Conservation (phyloP, 1,140 invertebrate species). For the Phortica variegata region DNA sequence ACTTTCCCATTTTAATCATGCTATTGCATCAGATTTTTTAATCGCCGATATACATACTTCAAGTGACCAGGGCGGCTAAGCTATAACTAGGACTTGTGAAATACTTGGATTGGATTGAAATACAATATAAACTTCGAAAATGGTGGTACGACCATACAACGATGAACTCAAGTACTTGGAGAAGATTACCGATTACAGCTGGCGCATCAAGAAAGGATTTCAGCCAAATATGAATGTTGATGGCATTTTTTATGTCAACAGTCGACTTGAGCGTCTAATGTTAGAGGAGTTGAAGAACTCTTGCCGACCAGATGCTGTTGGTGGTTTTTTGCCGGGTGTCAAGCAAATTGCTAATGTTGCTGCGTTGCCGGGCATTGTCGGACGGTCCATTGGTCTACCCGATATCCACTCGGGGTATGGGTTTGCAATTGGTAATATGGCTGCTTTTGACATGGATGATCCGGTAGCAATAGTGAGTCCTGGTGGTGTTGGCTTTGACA, state of each 20-base stretch:
- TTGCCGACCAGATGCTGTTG: constrained; percentile 82
- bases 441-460: constrained; percentile 96
- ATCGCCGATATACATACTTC: too few relatives aligned
- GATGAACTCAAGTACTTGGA: constrained; percentile 94
- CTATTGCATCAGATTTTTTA: too few relatives aligned
- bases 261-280: constrained; percentile 91
- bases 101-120: too few relatives aligned
- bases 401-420: constrained; percentile 99
- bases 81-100: too few relatives aligned
- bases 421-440: constrained; percentile 99
- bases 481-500: constrained; percentile 98
- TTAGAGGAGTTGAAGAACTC: constrained; percentile 94
- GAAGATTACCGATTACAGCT: constrained; percentile 79
- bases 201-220: constrained; percentile 98
- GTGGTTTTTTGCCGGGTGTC: constrained; percentile 97
- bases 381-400: constrained; percentile 86
- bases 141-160: constrained; percentile 90
- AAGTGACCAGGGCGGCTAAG: too few relatives aligned
- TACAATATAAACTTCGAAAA: constrained; percentile 59
- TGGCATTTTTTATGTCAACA: constrained; percentile 97
- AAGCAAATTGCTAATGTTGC: constrained; percentile 99
- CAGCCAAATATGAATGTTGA: constrained; percentile 99
- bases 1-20: too few relatives aligned
- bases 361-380: constrained; percentile 96
- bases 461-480: constrained; percentile 95